phyloP scores from a whole-genome alignment of 2,113 vertebrate species.

The Halcyon malimbica region DNA sequence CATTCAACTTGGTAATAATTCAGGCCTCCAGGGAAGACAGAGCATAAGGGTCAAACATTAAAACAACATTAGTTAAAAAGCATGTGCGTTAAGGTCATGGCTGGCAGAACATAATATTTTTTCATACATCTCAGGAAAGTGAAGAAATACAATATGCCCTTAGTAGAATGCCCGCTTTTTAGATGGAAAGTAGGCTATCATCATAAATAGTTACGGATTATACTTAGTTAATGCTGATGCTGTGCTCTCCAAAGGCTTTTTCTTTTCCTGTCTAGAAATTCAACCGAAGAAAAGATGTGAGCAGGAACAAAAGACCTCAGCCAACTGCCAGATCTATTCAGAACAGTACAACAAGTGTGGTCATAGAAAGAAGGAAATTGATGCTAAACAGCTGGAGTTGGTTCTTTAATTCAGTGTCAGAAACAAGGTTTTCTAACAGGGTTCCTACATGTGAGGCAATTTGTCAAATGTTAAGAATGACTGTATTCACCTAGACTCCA shows the following conservation, averaged over 20 bases:
- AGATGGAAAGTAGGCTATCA: neutral
- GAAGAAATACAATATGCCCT: neutral
- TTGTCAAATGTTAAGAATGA: neutral
- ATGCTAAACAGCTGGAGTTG: neutral
- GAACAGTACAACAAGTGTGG: neutral
- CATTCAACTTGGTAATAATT: neutral
- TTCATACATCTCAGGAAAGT: neutral
- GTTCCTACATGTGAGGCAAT: neutral
- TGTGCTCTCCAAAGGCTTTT: slow-evolving; percentile 1
- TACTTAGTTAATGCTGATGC: neutral
- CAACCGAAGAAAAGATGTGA: neutral
- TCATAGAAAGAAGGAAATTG: slow-evolving; percentile 24
- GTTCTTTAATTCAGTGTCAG: neutral
- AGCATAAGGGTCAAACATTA: neutral
- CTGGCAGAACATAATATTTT: neutral
- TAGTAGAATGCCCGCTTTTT: neutral
- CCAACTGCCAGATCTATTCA: neutral
- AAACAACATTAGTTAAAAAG: slow-evolving; percentile 8
- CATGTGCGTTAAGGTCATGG: neutral
- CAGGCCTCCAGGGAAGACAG: neutral
- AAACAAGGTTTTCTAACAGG: neutral
- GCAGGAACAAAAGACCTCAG: neutral
- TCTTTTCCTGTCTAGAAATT: slow-evolving; percentile 18
- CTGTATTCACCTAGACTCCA: neutral
- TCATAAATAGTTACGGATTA: neutral